A percentile compares a stretch with the other conserved stretches of the same genome.
These are phyloP conservation scores for Macrosiphum euphorbiae DNA, from an alignment of 2,888 invertebrate species.

Conservation along the genomic window DNA sequence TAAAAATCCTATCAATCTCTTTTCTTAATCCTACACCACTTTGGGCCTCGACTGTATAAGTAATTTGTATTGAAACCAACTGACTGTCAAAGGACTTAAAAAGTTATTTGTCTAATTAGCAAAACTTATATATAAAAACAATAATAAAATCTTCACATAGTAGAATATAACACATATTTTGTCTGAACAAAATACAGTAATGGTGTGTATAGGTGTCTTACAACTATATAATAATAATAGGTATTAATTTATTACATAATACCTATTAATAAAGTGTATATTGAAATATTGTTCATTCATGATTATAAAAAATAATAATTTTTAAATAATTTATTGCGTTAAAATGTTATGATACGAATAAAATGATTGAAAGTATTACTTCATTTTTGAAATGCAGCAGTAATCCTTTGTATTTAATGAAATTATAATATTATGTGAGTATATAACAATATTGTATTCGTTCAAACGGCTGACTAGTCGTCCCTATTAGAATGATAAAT, in stretches of 20 bases:
- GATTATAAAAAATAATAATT: neutral
- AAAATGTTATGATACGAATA: neutral
- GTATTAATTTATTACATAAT: neutral
- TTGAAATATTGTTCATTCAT: neutral
- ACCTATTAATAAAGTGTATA: neutral
- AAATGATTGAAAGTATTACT: neutral
- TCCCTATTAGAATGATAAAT: constrained; percentile 58
- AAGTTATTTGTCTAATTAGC: constrained; percentile 52
- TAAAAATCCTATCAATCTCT: constrained; percentile 38
- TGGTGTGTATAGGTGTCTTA: neutral
- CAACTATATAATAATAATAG: neutral
- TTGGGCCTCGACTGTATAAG: constrained; percentile 23
- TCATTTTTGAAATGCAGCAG: neutral
- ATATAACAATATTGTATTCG: constrained; percentile 10
- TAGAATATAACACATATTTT: neutral
- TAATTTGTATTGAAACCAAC: constrained; percentile 46
- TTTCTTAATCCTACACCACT: constrained; percentile 54
- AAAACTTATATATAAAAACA: constrained; percentile 3
- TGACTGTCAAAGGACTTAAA: constrained; percentile 51
- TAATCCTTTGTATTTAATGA: neutral
- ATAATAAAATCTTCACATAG: neutral
- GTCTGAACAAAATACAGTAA: neutral
- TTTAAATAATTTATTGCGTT: no score
- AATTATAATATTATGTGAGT: neutral
- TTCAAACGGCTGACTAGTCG: constrained; percentile 28